Base-by-base conservation (phyloP, 2,113 vertebrate genomes). In the Clarias gariepinus region DNA sequence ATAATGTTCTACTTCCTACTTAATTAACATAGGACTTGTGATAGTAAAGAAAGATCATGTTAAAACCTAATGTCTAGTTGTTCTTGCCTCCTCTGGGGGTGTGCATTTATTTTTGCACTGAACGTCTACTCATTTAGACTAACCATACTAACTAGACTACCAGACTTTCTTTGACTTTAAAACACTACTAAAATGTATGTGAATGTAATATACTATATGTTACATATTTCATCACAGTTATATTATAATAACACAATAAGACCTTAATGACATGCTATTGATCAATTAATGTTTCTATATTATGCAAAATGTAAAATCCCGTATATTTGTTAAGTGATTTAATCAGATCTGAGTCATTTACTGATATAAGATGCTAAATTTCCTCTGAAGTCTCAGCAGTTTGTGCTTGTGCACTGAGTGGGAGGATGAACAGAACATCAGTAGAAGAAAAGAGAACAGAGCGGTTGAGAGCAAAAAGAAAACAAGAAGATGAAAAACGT, bases 401-500 rank as follows among this genome's bases (percentile, higher is more conserved):
- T 41, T 61, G 11, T 0, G 53, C 63, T 52, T 19, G 41, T 52
- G 19, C n/a, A 78, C 15, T 47, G 85, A 63, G 81, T 80, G 66
- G 81, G 85, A 66, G 57, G 85, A 78, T 25, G n/a, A 63, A 28
- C 63, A 28, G 63, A 47, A 60, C 28, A 60, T 15, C 25, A 68
- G 47, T 7, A 82, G 52, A 58, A 41, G 52, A 19, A 86, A 58
- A n/a, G 23, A 41, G 52, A 64, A 4, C 55, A 61, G 19, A 80
- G 78, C 10, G 19, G 78, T 61, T 81, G 33, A 36, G 30, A 5
- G 36, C 28, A 16, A 77, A 53, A n/a, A 77, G 18, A 36, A 80
- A 36, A 81, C 33, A 85, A 79, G 15, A 63, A 89, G 89, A 92
- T 89, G 16, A 93, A 91, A 91, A 90, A 76, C 61, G 57, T 58